Evolutionary conservation across 2,888 invertebrate species (phyloP).

Genomic region (Eubasilissa splendida): DNA sequence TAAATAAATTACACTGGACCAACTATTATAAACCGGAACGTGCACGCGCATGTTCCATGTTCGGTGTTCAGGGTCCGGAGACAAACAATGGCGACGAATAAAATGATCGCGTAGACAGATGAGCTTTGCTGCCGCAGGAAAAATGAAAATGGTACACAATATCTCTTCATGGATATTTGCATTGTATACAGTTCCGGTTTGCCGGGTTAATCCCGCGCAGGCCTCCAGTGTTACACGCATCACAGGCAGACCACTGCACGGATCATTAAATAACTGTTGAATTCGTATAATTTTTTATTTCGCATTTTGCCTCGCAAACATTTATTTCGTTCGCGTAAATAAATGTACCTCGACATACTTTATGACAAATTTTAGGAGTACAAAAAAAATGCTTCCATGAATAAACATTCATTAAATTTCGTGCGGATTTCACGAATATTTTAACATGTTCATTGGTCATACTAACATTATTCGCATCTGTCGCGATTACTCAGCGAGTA

Average conservation of each 20-base stretch:
- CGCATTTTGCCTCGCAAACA: not conserved
- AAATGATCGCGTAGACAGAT: slow-evolving; percentile 30
- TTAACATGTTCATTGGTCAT: too few species aligned
- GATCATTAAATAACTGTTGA: slow-evolving; percentile 35
- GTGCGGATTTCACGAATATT: too few species aligned
- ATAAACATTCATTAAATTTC: too few species aligned
- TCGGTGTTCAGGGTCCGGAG: not conserved
- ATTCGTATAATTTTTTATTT: not conserved
- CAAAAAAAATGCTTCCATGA: too few species aligned
- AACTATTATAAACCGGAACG: not conserved
- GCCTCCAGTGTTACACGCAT: slow-evolving; percentile 52
- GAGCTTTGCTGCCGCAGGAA: slow-evolving; percentile 52
- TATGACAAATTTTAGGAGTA: not conserved
- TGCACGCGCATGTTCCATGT: not conserved
- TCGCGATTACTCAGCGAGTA: too few species aligned
- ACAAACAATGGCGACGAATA: slow-evolving; percentile 42
- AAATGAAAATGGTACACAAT: slow-evolving; percentile 54
- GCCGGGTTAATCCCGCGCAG: slow-evolving; percentile 55
- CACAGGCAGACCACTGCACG: slow-evolving; percentile 50
- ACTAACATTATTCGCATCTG: too few species aligned
- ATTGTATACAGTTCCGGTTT: slow-evolving; percentile 56
- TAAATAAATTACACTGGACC: slow-evolving; percentile 13
- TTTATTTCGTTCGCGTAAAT: not conserved
- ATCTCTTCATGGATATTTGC: slow-evolving; percentile 56
- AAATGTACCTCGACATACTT: slow-evolving; percentile 8